Conservation (phyloP, 2,113 vertebrate species). For the Charina bottae region DNA sequence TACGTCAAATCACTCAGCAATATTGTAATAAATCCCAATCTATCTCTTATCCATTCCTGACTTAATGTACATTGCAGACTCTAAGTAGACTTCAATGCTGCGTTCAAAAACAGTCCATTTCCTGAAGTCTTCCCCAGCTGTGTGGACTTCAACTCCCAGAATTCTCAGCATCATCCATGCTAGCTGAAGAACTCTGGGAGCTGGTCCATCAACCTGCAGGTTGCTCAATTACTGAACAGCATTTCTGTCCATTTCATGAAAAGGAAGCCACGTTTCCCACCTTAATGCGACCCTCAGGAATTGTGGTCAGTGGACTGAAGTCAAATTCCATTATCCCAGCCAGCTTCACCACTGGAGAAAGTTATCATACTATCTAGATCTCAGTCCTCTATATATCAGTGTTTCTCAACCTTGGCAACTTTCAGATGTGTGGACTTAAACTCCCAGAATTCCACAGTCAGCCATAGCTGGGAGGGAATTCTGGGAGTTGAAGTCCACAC, state of each 20-base stretch:
- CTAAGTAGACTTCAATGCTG: background rate
- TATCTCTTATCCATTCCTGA: background rate
- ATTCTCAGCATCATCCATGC: background rate
- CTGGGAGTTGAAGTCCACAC: no score
- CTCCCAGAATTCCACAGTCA: no score
- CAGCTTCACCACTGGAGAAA: background rate
- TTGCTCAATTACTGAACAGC: background rate
- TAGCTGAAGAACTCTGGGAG: background rate
- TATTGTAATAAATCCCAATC: background rate
- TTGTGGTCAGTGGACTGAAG: background rate
- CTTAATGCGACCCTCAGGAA: background rate
- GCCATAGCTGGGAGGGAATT: no score
- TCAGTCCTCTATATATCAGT: background rate
- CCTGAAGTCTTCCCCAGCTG: background rate
- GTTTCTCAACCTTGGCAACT: no score
- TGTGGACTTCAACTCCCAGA: background rate
- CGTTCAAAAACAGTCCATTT: background rate
- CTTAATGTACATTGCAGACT: background rate
- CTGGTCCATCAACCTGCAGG: background rate
- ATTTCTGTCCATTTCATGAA: background rate
- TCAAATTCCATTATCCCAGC: constrained; percentile 1
- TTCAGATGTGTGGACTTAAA: no score
- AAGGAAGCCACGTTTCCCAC: background rate
- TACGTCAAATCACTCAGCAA: background rate
- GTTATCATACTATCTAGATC: background rate